Conservation (phyloP, 2,113 vertebrate genomes). For the Leucopsar rothschildi region DNA sequence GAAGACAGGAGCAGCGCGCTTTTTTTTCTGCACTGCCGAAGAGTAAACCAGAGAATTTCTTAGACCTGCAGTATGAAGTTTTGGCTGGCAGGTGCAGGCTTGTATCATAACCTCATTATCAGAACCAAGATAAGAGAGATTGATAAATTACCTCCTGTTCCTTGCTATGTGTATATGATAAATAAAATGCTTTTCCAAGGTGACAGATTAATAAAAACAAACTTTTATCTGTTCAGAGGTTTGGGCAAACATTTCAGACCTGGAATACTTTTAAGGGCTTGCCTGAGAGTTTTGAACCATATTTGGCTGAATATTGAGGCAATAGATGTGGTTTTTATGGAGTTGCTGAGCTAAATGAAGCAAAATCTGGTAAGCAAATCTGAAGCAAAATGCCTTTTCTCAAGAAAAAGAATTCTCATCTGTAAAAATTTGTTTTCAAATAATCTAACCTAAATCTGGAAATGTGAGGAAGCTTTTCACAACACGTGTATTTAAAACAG, state of each 20-base stretch:
- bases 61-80: background rate
- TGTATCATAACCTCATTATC: background rate
- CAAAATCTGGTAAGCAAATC: background rate
- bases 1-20: background rate
- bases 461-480: background rate
- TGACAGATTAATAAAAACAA: background rate
- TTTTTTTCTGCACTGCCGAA: background rate
- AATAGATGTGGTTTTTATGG: background rate
- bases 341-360: background rate
- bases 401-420: background rate
- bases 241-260: background rate
- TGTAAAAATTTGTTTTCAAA: background rate
- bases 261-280: background rate
- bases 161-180: background rate
- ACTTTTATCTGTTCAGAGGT: background rate
- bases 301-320: background rate
- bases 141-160: background rate
- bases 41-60: slow-evolving; percentile 26
- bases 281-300: background rate
- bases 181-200: background rate
- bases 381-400: background rate
- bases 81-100: background rate
- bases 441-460: background rate
- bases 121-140: background rate
- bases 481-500: background rate